phyloP scores from a whole-genome alignment of 2,113 vertebrate genomes.

The Oxyura jamaicensis region DNA sequence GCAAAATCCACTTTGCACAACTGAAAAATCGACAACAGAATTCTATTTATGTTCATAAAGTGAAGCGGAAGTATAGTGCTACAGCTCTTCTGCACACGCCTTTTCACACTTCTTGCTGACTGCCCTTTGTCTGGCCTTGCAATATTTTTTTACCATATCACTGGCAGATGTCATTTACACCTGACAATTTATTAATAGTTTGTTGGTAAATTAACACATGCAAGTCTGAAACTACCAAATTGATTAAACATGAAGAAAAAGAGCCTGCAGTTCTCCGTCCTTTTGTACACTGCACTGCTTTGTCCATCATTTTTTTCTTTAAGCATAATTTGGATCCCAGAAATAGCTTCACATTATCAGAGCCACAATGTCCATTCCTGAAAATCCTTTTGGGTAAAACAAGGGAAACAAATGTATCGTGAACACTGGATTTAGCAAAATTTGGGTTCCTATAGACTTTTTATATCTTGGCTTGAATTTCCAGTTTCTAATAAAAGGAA shows the following conservation, averaged over 20 bases:
- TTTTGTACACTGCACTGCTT: neutral
- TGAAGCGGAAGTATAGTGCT: neutral
- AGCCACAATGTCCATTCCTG: neutral
- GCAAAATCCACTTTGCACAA: neutral
- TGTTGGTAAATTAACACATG: neutral
- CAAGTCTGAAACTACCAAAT: neutral
- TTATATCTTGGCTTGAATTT: neutral
- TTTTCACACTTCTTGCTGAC: neutral
- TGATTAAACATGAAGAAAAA: neutral
- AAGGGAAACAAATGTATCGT: neutral
- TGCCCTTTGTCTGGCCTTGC: neutral
- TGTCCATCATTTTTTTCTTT: neutral
- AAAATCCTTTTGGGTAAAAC: slow-evolving; percentile 16
- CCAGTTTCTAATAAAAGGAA: neutral
- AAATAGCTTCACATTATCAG: neutral
- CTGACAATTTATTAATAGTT: neutral
- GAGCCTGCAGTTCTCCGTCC: neutral
- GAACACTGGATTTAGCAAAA: neutral
- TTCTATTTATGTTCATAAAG: neutral
- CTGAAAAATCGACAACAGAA: neutral
- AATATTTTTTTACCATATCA: neutral
- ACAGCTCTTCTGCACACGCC: neutral
- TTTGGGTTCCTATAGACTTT: neutral
- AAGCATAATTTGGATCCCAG: neutral
- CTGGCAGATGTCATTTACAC: neutral